Percentiles rank a stretch among this genome's conserved stretches.
Evolutionary conservation across 37 sponge, comb jelly and placozoan species (phyloP).

Genomic region (Agelas oroides): DNA sequence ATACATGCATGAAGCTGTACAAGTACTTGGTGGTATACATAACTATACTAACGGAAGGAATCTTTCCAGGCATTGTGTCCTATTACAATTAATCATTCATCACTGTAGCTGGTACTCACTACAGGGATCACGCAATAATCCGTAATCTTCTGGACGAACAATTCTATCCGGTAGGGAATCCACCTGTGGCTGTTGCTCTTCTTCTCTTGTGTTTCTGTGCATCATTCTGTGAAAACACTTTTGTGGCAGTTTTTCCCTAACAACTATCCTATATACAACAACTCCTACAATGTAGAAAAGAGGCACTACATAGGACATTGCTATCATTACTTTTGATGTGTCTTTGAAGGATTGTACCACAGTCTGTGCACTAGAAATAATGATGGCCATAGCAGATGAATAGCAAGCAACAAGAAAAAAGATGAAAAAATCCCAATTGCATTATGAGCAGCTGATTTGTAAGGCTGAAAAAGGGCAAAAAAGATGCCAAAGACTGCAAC

Average conservation of each 20-base stretch:
- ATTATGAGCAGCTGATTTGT: not conserved
- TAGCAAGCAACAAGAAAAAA: not conserved
- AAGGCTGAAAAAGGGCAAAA: not conserved
- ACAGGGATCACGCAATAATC: too few species aligned
- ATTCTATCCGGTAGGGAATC: not conserved
- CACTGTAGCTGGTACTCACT: too few species aligned
- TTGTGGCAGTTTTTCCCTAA: not conserved
- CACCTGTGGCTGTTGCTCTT: too few species aligned
- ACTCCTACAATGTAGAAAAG: conserved; percentile 1
- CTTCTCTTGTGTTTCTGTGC: not conserved
- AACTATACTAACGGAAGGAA: too few species aligned
- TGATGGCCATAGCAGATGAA: not conserved
- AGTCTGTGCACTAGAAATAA: not conserved
- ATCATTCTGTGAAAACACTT: too few species aligned
- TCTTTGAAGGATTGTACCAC: too few species aligned
- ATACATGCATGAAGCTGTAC: too few species aligned
- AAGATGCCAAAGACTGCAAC: not conserved
- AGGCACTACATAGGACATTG: not conserved
- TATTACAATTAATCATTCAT: too few species aligned
- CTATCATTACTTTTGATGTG: too few species aligned
- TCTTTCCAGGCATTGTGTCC: too few species aligned
- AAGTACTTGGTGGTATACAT: too few species aligned
- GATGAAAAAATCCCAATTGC: not conserved
- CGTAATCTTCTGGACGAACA: not conserved
- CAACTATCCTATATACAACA: not conserved